These are phyloP conservation scores for Aporrectodea caliginosa DNA, from an alignment of 1,140 invertebrate genomes.

Conservation along the genomic window DNA sequence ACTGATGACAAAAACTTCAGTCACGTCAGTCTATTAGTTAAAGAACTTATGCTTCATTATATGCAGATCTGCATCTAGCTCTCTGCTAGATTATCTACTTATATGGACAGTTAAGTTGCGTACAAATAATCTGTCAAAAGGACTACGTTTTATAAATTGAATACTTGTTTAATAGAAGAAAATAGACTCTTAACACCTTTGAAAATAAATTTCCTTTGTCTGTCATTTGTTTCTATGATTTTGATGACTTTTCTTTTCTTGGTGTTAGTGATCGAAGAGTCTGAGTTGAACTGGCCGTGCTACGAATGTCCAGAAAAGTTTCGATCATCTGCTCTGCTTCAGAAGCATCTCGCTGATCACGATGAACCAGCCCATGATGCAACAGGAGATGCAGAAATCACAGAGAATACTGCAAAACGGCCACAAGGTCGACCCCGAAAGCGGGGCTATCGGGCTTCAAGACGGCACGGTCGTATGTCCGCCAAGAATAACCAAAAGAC, in stretches of 20 bases:
- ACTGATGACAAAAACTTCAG: no score
- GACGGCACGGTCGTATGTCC: neutral
- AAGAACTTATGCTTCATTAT: no score
- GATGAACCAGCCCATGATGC: slow-evolving; percentile 50
- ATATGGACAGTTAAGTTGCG: no score
- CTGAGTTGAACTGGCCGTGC: slow-evolving; percentile 56
- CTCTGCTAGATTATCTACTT: no score
- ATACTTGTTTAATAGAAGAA: no score
- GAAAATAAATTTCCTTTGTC: no score
- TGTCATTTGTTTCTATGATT: no score
- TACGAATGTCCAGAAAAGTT: slow-evolving; percentile 64
- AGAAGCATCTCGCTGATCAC: slow-evolving; percentile 62
- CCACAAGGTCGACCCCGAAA: neutral
- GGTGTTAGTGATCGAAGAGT: slow-evolving; percentile 45
- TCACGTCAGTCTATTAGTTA: no score
- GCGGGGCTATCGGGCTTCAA: neutral
- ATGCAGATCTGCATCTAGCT: no score
- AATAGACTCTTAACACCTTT: no score
- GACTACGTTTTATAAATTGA: no score
- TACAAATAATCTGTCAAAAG: no score
- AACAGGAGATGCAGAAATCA: slow-evolving; percentile 22
- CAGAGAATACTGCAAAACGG: slow-evolving; percentile 11
- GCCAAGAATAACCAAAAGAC: neutral
- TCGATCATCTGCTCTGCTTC: slow-evolving; percentile 58
- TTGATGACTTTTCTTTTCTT: slow-evolving; percentile 27